Conservation (phyloP, 37 sponge, comb jelly and placozoan species). For the Aplysina aerophoba region DNA sequence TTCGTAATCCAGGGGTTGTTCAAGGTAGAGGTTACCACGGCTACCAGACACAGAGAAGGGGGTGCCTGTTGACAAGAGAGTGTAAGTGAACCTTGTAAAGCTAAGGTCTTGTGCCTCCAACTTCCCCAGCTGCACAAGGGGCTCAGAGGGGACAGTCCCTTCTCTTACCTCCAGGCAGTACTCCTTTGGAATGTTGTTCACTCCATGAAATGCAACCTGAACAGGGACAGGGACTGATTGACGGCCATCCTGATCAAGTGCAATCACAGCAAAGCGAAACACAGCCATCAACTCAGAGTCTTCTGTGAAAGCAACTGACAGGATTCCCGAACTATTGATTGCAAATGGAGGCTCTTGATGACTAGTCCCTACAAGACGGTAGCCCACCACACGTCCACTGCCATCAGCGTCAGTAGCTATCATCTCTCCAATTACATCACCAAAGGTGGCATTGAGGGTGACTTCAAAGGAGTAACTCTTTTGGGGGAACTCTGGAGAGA, state of each 20-base stretch:
- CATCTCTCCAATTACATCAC: conserved; percentile 3
- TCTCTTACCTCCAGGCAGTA: conserved; percentile 55
- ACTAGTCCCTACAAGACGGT: neutral
- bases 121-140: conserved; percentile 37
- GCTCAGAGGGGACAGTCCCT: conserved; percentile 25
- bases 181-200: conserved; percentile 1
- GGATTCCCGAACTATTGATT: neutral
- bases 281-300: neutral
- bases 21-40: conserved; percentile 31
- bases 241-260: neutral
- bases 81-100: conserved; percentile 36
- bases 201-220: neutral
- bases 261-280: neutral
- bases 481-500: neutral
- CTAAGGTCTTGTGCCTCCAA: neutral
- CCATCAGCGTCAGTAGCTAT: neutral
- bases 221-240: neutral
- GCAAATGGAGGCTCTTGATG: neutral
- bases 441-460: neutral
- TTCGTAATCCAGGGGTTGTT: conserved; percentile 56
- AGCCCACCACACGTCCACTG: neutral
- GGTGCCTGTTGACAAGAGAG: neutral
- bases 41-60: conserved; percentile 17
- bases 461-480: neutral
- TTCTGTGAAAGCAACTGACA: neutral